These are phyloP conservation scores for Manis javanica DNA, from an alignment of 2,797 vertebrate genomes.

Conservation along the genomic window DNA sequence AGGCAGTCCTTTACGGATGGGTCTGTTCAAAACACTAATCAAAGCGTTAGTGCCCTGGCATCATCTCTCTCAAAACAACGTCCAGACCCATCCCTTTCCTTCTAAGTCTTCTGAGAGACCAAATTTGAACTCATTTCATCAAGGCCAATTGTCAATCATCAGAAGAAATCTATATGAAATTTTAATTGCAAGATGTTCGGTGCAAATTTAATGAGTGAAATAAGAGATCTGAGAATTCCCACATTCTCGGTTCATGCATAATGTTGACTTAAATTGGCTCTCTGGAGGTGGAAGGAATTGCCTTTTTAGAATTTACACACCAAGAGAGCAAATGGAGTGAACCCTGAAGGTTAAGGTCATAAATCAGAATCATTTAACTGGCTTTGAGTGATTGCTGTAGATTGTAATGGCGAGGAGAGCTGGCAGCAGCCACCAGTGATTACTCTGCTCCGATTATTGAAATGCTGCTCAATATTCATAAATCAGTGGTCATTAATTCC, in stretches of 20 bases:
- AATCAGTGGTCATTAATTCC: slow-evolving; percentile 91
- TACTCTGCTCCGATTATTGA: slow-evolving; percentile 86
- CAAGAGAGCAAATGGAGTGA: slow-evolving; percentile 88
- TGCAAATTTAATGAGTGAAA: slow-evolving; percentile 90
- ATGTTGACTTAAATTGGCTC: slow-evolving; percentile 90
- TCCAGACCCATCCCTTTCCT: slow-evolving; percentile 78
- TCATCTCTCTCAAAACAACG: slow-evolving; percentile 82
- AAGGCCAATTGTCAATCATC: slow-evolving; percentile 90
- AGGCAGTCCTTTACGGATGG: slow-evolving; percentile 50
- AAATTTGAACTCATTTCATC: slow-evolving; percentile 86
- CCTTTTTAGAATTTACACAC: slow-evolving; percentile 88
- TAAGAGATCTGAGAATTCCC: slow-evolving; percentile 90
- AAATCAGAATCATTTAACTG: slow-evolving; percentile 91
- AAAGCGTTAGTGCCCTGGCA: slow-evolving; percentile 80
- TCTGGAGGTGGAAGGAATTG: slow-evolving; percentile 87
- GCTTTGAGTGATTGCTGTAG: slow-evolving; percentile 88
- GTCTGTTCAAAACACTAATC: slow-evolving; percentile 83
- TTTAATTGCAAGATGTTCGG: slow-evolving; percentile 91
- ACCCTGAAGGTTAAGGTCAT: slow-evolving; percentile 90
- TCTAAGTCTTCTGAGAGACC: slow-evolving; percentile 85
- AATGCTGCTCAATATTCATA: slow-evolving; percentile 89
- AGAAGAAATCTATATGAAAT: slow-evolving; percentile 88
- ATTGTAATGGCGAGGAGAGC: slow-evolving; percentile 83
- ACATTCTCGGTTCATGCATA: slow-evolving; percentile 88
- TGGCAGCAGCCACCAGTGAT: slow-evolving; percentile 84